These are phyloP conservation scores for Papilio xuthus DNA, from an alignment of 1,140 invertebrate species.

Conservation along the genomic window DNA sequence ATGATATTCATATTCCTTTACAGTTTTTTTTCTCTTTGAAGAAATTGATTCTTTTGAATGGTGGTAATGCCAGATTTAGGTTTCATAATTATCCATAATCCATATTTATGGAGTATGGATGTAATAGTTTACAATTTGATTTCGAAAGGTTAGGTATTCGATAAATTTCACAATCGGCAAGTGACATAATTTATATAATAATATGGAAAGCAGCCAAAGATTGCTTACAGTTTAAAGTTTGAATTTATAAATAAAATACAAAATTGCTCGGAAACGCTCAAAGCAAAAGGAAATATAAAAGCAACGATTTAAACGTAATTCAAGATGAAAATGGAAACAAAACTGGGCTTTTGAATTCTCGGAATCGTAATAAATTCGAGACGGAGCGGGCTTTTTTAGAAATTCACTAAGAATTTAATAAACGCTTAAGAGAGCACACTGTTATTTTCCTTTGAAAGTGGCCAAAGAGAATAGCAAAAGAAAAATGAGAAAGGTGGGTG, in stretches of 20 bases:
- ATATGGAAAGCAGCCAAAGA: neutral
- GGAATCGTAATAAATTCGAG: constrained; percentile 58
- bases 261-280: neutral
- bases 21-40: too few relatives aligned
- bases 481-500: constrained; percentile 59
- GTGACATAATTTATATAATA: neutral
- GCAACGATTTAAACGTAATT: constrained; percentile 39
- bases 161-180: neutral
- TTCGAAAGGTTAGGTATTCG: too few relatives aligned
- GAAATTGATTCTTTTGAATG: too few relatives aligned
- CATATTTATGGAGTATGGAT: too few relatives aligned
- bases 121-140: too few relatives aligned
- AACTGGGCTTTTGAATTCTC: constrained; percentile 37
- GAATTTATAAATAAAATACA: neutral
- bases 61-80: too few relatives aligned
- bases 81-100: too few relatives aligned
- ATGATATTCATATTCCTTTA: too few relatives aligned
- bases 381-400: constrained; percentile 58
- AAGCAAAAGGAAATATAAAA: constrained; percentile 37
- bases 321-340: constrained; percentile 43
- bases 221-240: neutral
- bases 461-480: constrained; percentile 74
- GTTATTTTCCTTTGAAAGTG: constrained; percentile 73
- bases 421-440: constrained; percentile 67
- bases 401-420: constrained; percentile 76